Evolutionary conservation across 2,113 vertebrate genomes (phyloP).

Genomic region (Pipa parva): DNA sequence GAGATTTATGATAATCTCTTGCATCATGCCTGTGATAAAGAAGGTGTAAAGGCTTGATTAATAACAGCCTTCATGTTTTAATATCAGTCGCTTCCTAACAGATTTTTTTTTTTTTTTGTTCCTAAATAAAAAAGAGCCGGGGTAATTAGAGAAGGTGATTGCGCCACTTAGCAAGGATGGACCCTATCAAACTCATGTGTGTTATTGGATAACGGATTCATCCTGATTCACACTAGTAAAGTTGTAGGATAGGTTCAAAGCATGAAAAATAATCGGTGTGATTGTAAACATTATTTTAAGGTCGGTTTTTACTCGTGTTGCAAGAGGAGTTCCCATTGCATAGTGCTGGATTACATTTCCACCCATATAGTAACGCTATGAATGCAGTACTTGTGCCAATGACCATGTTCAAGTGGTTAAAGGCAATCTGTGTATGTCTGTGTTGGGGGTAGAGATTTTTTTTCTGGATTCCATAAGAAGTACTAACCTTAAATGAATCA

Average conservation of each 20-base stretch:
- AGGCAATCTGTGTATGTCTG: not conserved
- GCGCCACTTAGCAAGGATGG: slow-evolving; percentile 59
- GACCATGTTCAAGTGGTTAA: not conserved
- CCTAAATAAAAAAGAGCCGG: slow-evolving; percentile 65
- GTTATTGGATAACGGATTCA: slow-evolving; percentile 47
- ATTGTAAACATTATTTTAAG: not conserved
- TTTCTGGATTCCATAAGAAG: too few species aligned
- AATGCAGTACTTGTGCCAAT: not conserved
- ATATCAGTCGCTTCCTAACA: slow-evolving; percentile 69
- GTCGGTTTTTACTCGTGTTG: not conserved
- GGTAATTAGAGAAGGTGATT: slow-evolving; percentile 67
- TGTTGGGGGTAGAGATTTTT: not conserved
- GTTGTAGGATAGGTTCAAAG: too few species aligned
- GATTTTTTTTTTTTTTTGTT: too few species aligned
- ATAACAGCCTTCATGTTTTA: slow-evolving; percentile 78
- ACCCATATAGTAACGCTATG: too few species aligned
- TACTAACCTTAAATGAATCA: too few species aligned
- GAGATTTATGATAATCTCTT: slow-evolving; percentile 80
- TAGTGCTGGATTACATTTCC: too few species aligned
- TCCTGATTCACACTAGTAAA: too few species aligned
- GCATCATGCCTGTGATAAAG: slow-evolving; percentile 77
- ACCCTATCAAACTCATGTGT: slow-evolving; percentile 55
- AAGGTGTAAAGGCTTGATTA: slow-evolving; percentile 83
- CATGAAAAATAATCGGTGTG: not conserved
- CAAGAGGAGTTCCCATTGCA: too few species aligned